These are phyloP conservation scores for Neodontobutis hainanensis DNA, from an alignment of 2,113 vertebrate genomes.

Conservation along the genomic window DNA sequence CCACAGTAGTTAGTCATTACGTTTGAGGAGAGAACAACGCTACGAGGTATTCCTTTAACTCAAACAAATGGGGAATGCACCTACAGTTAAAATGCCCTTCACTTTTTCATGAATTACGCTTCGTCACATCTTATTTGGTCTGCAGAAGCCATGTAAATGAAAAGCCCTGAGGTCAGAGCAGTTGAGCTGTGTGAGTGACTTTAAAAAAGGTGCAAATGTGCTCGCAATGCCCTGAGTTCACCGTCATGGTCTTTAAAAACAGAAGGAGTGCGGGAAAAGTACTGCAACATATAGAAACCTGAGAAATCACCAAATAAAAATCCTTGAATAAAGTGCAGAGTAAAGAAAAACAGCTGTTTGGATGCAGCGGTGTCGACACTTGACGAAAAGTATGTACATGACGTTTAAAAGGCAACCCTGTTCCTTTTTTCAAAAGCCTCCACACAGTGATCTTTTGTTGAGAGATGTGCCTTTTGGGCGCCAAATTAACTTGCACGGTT, in stretches of 20 bases:
- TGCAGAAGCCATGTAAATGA: neutral
- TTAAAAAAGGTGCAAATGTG: slow-evolving; percentile 28
- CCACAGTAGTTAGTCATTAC: too few species aligned
- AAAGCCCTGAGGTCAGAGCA: neutral
- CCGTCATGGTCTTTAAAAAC: neutral
- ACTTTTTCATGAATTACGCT: too few species aligned
- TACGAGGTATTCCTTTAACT: neutral
- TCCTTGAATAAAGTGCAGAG: neutral
- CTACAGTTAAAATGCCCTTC: too few species aligned
- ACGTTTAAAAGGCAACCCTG: too few species aligned
- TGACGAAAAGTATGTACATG: too few species aligned
- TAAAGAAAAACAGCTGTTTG: slow-evolving; percentile 2
- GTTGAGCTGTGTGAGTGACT: neutral
- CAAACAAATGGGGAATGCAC: neutral
- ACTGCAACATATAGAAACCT: slow-evolving; percentile 8
- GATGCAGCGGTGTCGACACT: slow-evolving; percentile 18
- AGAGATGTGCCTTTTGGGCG: too few species aligned
- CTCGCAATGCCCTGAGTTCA: slow-evolving; percentile 36
- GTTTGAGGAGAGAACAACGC: too few species aligned
- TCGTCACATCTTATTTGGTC: neutral
- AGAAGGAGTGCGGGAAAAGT: slow-evolving; percentile 1
- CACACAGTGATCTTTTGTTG: too few species aligned
- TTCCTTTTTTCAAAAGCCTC: too few species aligned
- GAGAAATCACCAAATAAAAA: slow-evolving; percentile 4
- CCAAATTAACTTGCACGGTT: too few species aligned